phyloP scores from a whole-genome alignment of 2,113 vertebrate species.

The Eretmochelys imbricata region DNA sequence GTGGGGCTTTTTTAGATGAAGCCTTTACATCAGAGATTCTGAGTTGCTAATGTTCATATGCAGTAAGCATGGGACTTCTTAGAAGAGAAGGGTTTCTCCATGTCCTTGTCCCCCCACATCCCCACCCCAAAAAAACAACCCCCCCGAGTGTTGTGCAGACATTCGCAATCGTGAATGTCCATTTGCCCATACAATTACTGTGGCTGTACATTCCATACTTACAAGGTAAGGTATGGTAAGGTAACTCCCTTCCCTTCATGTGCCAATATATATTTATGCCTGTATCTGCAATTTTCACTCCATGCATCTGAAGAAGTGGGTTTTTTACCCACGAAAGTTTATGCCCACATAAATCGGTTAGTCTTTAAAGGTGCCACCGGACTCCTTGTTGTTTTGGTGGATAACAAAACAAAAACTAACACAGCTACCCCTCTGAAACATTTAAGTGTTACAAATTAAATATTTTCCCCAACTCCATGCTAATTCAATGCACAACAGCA shows the following conservation, averaged over 20 bases:
- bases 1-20: background rate
- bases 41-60: background rate
- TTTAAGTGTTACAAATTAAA: background rate
- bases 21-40: background rate
- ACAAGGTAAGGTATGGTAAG: too few species aligned
- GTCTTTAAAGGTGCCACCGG: too few species aligned
- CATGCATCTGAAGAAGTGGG: too few species aligned
- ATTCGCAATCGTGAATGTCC: background rate
- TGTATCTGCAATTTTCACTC: too few species aligned
- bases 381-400: too few species aligned
- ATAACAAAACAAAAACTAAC: too few species aligned
- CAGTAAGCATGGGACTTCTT: background rate
- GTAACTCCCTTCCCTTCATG: too few species aligned
- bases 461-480: background rate
- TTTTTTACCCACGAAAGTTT: too few species aligned
- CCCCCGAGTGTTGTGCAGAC: background rate
- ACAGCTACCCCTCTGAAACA: background rate
- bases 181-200: rapidly evolving
- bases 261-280: too few species aligned
- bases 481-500: conserved; percentile 17
- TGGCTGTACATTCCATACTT: background rate
- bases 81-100: background rate
- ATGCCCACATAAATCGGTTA: too few species aligned
- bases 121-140: background rate
- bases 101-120: background rate